Base-by-base conservation (phyloP, 2,113 vertebrate genomes). In the Halcyon senegalensis region DNA sequence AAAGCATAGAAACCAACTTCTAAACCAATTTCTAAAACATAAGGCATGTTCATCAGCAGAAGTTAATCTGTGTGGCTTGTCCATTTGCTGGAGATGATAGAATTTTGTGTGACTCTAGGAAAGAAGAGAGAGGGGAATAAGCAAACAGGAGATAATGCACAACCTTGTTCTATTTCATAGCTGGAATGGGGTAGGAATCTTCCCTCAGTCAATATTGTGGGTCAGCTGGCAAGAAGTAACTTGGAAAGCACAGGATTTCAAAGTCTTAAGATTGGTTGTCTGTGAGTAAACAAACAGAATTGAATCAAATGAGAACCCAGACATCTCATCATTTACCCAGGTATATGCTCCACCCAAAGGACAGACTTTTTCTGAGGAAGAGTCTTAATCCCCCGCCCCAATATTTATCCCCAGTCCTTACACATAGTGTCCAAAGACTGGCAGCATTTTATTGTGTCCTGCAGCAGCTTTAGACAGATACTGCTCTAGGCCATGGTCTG, bases 131-230 rank as follows among this genome's bases (percentile, higher is more conserved):
- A 60, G 16, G 5, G 19, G 12, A 66, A 30, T 46, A 84, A 84
- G 9, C 25, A 43, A 69, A 19, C 9, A 25, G 37, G 55, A 92
- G 35, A 64, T 64, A n/a, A 74, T 78, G 77, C 56, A 84, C 50
- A 37, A 12, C 14, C 51, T 18, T 43, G 16, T 69, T 84, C 77
- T 51, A 56, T 7, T 84, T 84, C 35, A n/a, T 7, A 46, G 28
- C 59, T 77, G 55, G 64, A 80, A 74, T 60, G 27, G 41, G 41
- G 16, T 62, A 51, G 69, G 78, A 78, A 46, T 81, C 35, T 90
- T 81, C 11, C 11, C 44, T 77, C 81, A 81, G 55, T 96, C 30
- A 79, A 8, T 89, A 76, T 44, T 91, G 37, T 84, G 41, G 48
- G 56, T 68, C 37, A 76, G 5, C 53, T 80, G 58, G 27, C 41